These are phyloP conservation scores for Decapterus maruadsi DNA, from an alignment of 2,797 vertebrate genomes.

Conservation along the genomic window DNA sequence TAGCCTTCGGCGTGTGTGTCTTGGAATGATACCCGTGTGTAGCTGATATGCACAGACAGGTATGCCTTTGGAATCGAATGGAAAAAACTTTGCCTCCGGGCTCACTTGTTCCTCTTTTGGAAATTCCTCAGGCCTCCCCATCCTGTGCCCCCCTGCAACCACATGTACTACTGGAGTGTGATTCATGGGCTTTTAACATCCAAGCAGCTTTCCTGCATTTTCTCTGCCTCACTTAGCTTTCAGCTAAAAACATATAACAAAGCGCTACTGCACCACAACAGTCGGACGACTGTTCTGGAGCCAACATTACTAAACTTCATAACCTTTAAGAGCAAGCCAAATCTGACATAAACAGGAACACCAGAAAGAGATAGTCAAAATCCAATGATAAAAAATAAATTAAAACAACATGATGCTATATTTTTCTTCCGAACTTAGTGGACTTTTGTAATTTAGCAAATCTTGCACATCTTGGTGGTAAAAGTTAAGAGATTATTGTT, in stretches of 20 bases:
- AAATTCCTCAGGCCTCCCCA: constrained; percentile 79
- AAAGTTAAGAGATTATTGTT: not conserved
- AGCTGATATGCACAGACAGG: constrained; percentile 77
- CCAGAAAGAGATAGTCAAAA: not conserved
- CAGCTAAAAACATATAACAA: constrained; percentile 9
- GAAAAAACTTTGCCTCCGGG: constrained; percentile 73
- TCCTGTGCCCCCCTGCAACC: constrained; percentile 49
- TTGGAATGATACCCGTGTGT: constrained; percentile 46
- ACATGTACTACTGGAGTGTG: constrained; percentile 51
- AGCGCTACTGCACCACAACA: not conserved
- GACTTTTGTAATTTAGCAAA: not conserved
- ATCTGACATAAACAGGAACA: not conserved
- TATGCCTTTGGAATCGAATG: constrained; percentile 66
- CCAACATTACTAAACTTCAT: not conserved
- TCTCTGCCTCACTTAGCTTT: constrained; percentile 46
- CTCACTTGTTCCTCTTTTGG: constrained; percentile 73
- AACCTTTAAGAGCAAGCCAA: not conserved
- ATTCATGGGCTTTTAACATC: constrained; percentile 49
- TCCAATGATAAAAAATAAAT: not conserved
- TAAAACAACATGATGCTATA: not conserved
- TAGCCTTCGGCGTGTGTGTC: constrained; percentile 34
- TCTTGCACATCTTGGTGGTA: not conserved
- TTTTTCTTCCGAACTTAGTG: not conserved
- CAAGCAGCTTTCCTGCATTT: constrained; percentile 37
- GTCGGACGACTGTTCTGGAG: constrained; percentile 4